These are phyloP conservation scores for Muntiacus muntjak DNA, from an alignment of 2,113 vertebrate species.

Conservation along the genomic window DNA sequence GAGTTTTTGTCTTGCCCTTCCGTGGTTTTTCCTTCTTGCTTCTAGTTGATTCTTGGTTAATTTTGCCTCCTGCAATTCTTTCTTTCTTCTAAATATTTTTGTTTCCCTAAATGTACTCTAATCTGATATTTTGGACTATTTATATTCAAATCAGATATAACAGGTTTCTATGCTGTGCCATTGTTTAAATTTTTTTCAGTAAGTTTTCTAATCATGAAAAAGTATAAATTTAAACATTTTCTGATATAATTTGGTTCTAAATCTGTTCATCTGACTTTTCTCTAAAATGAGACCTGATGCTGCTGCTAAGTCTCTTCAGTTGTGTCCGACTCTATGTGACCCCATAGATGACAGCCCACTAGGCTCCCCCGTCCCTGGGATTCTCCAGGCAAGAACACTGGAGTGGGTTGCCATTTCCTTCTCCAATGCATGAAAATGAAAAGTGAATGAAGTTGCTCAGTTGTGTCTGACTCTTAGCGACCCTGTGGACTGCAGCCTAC, in stretches of 20 bases:
- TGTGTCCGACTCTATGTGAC: rapidly evolving
- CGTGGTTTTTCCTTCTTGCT: neutral
- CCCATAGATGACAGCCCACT: neutral
- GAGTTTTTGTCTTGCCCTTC: neutral
- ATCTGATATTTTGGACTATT: neutral
- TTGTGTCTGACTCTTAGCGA: rapidly evolving
- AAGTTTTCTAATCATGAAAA: neutral
- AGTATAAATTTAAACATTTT: conserved; percentile 22
- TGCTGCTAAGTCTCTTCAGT: neutral
- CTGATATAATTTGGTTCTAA: neutral
- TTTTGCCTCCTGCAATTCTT: conserved; percentile 33
- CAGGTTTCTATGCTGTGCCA: neutral
- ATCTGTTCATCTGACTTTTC: conserved; percentile 32
- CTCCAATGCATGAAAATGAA: too few relatives aligned
- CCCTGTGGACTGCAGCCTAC: too few relatives aligned
- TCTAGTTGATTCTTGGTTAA: neutral
- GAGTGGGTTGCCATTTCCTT: neutral
- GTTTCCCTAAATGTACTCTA: neutral
- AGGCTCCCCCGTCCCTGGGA: rapidly evolving
- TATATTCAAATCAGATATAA: neutral
- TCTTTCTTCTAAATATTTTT: conserved; percentile 1
- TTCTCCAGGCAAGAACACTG: neutral
- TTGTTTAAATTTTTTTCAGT: conserved; percentile 18
- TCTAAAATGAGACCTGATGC: neutral
- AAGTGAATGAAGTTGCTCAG: too few relatives aligned